Base-by-base conservation (phyloP, 2,888 invertebrate genomes). In the Lucinisca nassula region DNA sequence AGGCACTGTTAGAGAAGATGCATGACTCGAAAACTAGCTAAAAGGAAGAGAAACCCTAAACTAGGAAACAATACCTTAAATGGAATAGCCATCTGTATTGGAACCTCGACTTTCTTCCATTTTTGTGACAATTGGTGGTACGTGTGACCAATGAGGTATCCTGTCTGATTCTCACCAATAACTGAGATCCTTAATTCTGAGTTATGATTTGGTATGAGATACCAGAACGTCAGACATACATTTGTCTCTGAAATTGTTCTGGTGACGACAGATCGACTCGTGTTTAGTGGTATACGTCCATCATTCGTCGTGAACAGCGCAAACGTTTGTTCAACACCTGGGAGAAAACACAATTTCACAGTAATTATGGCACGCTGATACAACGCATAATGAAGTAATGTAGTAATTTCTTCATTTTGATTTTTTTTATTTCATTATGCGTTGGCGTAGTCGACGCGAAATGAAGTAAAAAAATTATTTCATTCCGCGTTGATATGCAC, bases 121-220 rank as follows among this genome's bases (percentile, higher is more conserved):
- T 77, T 79, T 67, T 82, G 77, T 24, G 77, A 74, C 12, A 74
- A 55, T 14, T 58, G 45, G 24, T 88, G 74, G 49, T 72, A 37
- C 32, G 79, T 55, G 24, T 76, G 38, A 32, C 67, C 85, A 35
- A 88, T 38, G 35, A 82, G 61, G 27, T 8, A 40, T n/a, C 51
- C 10, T 14, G 24, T n/a, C 40, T 79, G 82, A 30, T 37, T 58
- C 8, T n/a, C 27, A 2, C 40, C 38, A n/a, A 61, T 32, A 27
- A 80, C 32, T 38, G 73, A 85, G 2, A 88, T 73, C 17, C 77
- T 70, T 37, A 88, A 55, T 35, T 61, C 75, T 17, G 88, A 88
- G 76, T 88, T 88, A 72, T 88, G 85, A 55, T 88, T 88, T 3
- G 88, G 88, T 79, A 88, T 88, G 0, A 88, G 80, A 30, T 79